Evolutionary conservation across 2,797 vertebrate genomes (phyloP), one percentile per base, ranked within the genome.

Genomic region (Ctenopoma multispine): DNA sequence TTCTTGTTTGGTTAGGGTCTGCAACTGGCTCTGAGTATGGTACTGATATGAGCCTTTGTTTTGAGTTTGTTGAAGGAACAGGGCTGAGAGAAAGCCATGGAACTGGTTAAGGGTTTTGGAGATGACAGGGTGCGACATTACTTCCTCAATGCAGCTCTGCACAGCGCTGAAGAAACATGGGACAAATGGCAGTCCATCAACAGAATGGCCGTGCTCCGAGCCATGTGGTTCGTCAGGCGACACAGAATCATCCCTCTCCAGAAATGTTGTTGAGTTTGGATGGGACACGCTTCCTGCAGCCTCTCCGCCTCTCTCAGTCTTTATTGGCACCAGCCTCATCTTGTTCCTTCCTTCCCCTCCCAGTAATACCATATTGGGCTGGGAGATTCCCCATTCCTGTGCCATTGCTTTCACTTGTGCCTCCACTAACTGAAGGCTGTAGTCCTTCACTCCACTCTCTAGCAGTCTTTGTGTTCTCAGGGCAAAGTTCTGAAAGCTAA

Each of bases 91-190:
- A 7, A 85, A 51, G 13, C 55, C 58, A 29, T 92, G 88, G 20
- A 91, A 90, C 0, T 79, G 78, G 43, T 70, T n/a, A 1, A 95
- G 83, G 12, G 90, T 86, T 31, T 81, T 83, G 41, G 81, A 89
- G 54, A 92, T 49, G 12, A 78, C 75, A 0, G 88, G 80, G 15
- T 93, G 88, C 11, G 72, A 71, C 80, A 94, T 92, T 11, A 93
- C 78, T 12, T 92, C 90, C 63, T 94, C 92, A 12, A 95, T 72
- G 57, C 93, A 94, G 11, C 75, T 82, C 57, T 86, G 88, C 40
- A 93, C 80, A 0, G 87, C 90, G 3, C 89, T 89, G 54, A 93
- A 92, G 3, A 94, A 90, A 44, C 94, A 95, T 0, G 94, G 92
- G 2, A 95, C 72, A 0, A 86, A 84, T 0, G 83, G 86, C 1